A percentile compares a stretch with the other conserved stretches of the same genome.
These are phyloP conservation scores for Nothobranchius kuhntae DNA, from an alignment of 2,113 vertebrate genomes.

Conservation along the genomic window DNA sequence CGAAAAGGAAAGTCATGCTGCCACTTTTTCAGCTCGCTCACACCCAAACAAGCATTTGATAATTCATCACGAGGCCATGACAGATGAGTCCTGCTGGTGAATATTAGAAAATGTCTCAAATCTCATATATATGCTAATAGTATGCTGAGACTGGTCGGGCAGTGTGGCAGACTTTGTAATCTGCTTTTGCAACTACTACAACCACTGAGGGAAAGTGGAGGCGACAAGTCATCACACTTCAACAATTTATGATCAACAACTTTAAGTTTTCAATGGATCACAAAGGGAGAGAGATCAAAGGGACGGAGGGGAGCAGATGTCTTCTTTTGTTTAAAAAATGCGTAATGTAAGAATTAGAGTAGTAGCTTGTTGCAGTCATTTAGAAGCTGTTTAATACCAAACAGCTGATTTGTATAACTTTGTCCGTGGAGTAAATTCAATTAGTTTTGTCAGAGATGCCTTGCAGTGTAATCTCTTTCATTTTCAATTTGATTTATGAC, in stretches of 20 bases:
- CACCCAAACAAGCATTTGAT: slow-evolving; percentile 98
- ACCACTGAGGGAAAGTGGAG: slow-evolving; percentile 94
- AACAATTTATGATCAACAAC: slow-evolving; percentile 98
- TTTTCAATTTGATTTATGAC: slow-evolving; percentile 88
- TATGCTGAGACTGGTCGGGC: slow-evolving; percentile 91
- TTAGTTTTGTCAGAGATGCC: slow-evolving; percentile 81
- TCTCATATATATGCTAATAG: slow-evolving; percentile 99
- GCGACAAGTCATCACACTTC: slow-evolving; percentile 92
- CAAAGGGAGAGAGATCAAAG: slow-evolving; percentile 68
- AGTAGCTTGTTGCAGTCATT: slow-evolving; percentile 84
- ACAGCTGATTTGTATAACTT: slow-evolving; percentile 85
- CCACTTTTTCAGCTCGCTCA: slow-evolving; percentile 76
- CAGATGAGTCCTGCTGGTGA: slow-evolving; percentile 99
- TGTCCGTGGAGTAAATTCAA: slow-evolving; percentile 86
- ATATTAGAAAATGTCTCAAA: slow-evolving; percentile 99
- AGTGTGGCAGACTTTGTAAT: slow-evolving; percentile 95
- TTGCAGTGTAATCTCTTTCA: slow-evolving; percentile 80
- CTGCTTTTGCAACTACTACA: slow-evolving; percentile 84
- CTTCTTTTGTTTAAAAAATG: neutral
- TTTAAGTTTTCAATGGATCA: slow-evolving; percentile 83
- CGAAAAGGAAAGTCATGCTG: slow-evolving; percentile 61
- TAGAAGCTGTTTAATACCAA: slow-evolving; percentile 87
- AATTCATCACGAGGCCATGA: slow-evolving; percentile 99
- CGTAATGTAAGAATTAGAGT: slow-evolving; percentile 76
- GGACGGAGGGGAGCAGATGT: slow-evolving; percentile 74